Conservation (phyloP, 2,113 vertebrate species). For the Parus major region DNA sequence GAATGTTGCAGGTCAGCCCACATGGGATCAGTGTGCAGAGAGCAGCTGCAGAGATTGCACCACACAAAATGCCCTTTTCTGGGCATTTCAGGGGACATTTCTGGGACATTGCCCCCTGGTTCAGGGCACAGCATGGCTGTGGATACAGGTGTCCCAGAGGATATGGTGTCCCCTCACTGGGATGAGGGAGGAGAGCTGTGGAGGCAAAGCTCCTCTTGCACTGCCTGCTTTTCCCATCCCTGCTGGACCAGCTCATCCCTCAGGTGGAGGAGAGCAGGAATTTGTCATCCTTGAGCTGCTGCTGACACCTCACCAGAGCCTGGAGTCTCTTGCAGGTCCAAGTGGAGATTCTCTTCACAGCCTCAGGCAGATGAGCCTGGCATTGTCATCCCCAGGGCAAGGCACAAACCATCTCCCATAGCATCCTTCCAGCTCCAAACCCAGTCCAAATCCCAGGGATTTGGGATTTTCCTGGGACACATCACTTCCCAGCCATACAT, state of each 20-base stretch:
- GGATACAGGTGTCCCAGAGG: rapidly evolving
- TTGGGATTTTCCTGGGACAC: not conserved
- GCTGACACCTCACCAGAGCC: constrained; percentile 38
- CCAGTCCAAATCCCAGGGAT: not conserved
- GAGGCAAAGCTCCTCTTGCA: not conserved
- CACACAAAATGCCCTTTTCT: not conserved
- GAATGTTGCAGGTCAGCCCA: not conserved
- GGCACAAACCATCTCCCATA: not conserved
- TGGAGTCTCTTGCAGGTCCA: constrained; percentile 53
- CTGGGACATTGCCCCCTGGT: not conserved
- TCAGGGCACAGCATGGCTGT: not conserved
- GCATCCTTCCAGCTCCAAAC: not conserved
- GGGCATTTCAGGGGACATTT: not conserved
- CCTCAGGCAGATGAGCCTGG: constrained; percentile 34
- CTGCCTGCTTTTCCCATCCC: constrained; percentile 20
- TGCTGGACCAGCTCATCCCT: constrained; percentile 43
- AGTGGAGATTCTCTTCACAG: constrained; percentile 56
- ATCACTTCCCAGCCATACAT: rapidly evolving
- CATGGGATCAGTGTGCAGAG: not conserved
- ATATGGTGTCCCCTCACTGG: not conserved
- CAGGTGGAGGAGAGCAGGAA: constrained; percentile 44
- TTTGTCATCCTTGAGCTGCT: constrained; percentile 50
- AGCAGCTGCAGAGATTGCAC: not conserved
- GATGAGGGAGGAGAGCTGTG: not conserved
- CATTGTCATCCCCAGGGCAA: rapidly evolving